phyloP scores from a whole-genome alignment of 2,797 vertebrate species.

The Gallinago solitaria region DNA sequence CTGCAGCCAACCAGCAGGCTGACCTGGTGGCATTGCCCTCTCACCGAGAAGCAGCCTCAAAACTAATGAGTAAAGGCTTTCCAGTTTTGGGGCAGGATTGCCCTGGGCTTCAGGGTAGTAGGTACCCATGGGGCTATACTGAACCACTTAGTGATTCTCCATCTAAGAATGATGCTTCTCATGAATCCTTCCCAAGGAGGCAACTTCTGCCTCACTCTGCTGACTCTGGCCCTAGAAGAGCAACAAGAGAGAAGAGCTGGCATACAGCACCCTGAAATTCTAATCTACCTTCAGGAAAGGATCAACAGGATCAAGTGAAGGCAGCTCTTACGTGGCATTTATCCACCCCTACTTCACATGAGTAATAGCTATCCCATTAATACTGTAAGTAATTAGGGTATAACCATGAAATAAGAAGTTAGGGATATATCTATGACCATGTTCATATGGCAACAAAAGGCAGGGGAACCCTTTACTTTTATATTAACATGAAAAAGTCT shows the following conservation, averaged over 20 bases:
- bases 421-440: neutral
- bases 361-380: neutral
- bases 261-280: neutral
- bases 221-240: neutral
- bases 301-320: neutral
- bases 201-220: neutral
- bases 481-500: neutral
- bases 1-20: neutral
- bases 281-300: neutral
- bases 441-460: neutral
- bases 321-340: neutral
- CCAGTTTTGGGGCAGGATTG: neutral
- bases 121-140: neutral
- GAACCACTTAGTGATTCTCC: neutral
- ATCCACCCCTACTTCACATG: neutral
- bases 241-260: rapidly evolving
- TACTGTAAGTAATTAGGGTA: neutral
- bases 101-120: neutral
- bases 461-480: neutral
- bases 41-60: neutral
- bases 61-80: neutral
- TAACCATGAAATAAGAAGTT: neutral
- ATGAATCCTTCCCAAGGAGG: neutral
- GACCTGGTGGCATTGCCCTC: neutral
- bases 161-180: neutral